Percentiles rank a stretch among this genome's conserved stretches.
Conservation (phyloP, 2,888 invertebrate species). For the Hydraecia micacea region DNA sequence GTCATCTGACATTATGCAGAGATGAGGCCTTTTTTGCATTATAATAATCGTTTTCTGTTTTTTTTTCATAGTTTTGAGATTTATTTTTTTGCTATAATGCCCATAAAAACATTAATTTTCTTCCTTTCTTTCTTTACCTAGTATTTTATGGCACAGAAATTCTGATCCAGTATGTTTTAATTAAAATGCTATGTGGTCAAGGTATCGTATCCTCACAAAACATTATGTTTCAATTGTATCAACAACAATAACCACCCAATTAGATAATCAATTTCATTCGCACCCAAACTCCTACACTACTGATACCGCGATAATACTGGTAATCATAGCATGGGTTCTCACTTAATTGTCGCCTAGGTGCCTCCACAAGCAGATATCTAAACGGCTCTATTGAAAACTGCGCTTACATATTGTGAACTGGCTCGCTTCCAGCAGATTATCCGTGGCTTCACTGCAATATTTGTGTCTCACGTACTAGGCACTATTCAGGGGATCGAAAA, state of each 20-base stretch:
- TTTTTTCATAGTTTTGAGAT: neutral
- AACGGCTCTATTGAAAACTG: slow-evolving; percentile 72
- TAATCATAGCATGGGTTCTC: slow-evolving; percentile 64
- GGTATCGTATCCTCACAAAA: neutral
- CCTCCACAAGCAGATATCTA: slow-evolving; percentile 65
- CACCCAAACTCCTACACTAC: slow-evolving; percentile 30
- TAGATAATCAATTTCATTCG: slow-evolving; percentile 10
- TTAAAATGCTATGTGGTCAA: neutral
- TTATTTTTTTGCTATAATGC: neutral
- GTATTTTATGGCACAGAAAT: neutral
- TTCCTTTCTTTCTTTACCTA: neutral
- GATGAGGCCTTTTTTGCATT: neutral
- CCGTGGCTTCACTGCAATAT: slow-evolving; percentile 82
- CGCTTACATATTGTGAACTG: slow-evolving; percentile 87
- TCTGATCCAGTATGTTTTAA: neutral
- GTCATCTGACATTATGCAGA: neutral
- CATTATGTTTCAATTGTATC: slow-evolving; percentile 9
- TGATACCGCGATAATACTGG: slow-evolving; percentile 46
- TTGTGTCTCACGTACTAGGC: slow-evolving; percentile 86
- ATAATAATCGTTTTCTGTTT: neutral
- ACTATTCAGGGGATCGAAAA: slow-evolving; percentile 88
- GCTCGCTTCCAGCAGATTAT: slow-evolving; percentile 87
- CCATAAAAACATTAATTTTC: neutral
- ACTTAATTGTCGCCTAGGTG: slow-evolving; percentile 67
- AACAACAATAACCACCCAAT: slow-evolving; percentile 19